phyloP scores from a whole-genome alignment of 2,797 vertebrate species.

The Onychomys arenicola region DNA sequence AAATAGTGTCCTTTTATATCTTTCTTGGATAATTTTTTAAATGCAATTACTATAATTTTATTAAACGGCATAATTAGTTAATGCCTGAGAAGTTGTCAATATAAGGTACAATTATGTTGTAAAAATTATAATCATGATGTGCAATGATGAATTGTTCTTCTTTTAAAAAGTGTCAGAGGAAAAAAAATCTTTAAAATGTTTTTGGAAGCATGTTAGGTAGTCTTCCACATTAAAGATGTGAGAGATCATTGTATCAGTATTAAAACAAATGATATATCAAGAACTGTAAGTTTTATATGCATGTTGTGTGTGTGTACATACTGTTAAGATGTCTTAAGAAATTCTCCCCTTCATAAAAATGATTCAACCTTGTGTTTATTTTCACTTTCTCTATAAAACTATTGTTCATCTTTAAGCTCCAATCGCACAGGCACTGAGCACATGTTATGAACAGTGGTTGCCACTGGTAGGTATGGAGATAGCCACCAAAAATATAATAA shows the following conservation, averaged over 20 bases:
- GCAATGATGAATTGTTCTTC: slow-evolving; percentile 86
- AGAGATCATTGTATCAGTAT: not conserved
- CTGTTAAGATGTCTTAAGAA: slow-evolving; percentile 11
- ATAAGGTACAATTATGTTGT: slow-evolving; percentile 88
- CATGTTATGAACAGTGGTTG: not conserved
- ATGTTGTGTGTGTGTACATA: not conserved
- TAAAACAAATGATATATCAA: slow-evolving; percentile 47
- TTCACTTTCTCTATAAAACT: not conserved
- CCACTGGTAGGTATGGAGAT: not conserved
- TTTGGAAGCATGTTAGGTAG: slow-evolving; percentile 73
- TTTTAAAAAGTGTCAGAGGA: slow-evolving; percentile 61
- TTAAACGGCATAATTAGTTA: slow-evolving; percentile 90
- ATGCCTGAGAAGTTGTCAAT: slow-evolving; percentile 88
- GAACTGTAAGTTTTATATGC: slow-evolving; percentile 4
- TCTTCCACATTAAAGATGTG: not conserved
- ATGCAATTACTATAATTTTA: slow-evolving; percentile 90
- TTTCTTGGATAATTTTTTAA: slow-evolving; percentile 85
- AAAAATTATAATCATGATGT: slow-evolving; percentile 86
- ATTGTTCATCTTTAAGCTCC: not conserved
- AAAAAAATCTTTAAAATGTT: slow-evolving; percentile 84
- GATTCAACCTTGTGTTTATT: not conserved
- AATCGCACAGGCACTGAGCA: not conserved
- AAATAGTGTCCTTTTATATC: slow-evolving; percentile 85
- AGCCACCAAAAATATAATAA: not conserved
- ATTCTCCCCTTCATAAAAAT: not conserved